Evolutionary conservation across 1,140 invertebrate species (phyloP), one percentile per base, ranked within the genome.

Genomic region (Ruditapes philippinarum): DNA sequence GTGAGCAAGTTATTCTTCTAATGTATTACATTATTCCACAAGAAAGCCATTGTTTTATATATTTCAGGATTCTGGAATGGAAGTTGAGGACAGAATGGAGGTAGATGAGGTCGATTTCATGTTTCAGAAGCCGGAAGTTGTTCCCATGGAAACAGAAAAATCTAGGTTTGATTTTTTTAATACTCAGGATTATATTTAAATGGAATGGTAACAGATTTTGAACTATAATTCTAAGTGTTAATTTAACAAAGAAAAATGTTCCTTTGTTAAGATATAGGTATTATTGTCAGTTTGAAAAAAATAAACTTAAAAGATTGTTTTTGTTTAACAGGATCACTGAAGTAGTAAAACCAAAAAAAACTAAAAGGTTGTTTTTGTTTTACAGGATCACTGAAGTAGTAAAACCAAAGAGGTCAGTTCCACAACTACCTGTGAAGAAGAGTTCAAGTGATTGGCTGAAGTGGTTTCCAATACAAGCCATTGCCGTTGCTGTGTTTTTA

Each of bases 401-500:
- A n/a, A 62, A 80, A 54, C 78, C 36, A 0, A 65, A 40, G 51
- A 62, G 17, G 12, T 5, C 28, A 1, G 54, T 62, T 38, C 79
- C 79, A 73, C 36, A 31, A 22, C 11, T 36, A 42, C 28, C 40
- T 25, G 45, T 54, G 38, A 70, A 73, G 79, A 57, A 68, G 54
- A 40, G 2, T 14, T 96, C 96, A 11, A 11, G 33, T n/a, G 93
- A 95, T 3, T 94, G 93, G 73, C 96, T 96, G 97, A 97, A 97
- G 96, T 98, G 54, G 97, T 97, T 91, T n/a, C 92, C 92, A 22
- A 87, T 92, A 14, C 97, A 98, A 31, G 95, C 98, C 89, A 94
- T 98, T 79, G 98, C 98, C 0, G 96, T 99, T 25, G 96, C 98
- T 36, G 97, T 98, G 0, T 96, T 98, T 7, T 97, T 98, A 62